Evolutionary conservation across 2,888 invertebrate species (phyloP).

Genomic region (Ligdia adustata): DNA sequence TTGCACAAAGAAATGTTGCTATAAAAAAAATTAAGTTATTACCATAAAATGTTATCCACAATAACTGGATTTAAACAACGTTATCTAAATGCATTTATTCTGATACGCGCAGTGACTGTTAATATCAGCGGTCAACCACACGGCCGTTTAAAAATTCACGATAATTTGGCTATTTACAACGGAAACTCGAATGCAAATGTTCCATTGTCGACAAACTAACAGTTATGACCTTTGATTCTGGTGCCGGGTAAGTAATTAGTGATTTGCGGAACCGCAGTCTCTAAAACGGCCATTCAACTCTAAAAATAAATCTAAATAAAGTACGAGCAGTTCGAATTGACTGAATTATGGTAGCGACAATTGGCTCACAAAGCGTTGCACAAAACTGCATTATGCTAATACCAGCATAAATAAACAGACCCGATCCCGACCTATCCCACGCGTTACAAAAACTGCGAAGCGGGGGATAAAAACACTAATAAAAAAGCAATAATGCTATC

Average conservation of each 20-base stretch:
- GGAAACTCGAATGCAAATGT: conserved; percentile 76
- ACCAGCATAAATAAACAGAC: conserved; percentile 73
- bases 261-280: conserved; percentile 57
- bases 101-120: conserved; percentile 27
- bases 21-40: too few species aligned
- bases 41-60: conserved; percentile 13
- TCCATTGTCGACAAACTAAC: conserved; percentile 67
- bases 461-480: conserved; percentile 76
- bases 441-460: conserved; percentile 76
- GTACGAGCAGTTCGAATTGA: conserved; percentile 41
- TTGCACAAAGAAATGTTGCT: too few species aligned
- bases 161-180: conserved; percentile 71
- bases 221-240: conserved; percentile 68
- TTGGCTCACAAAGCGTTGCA: conserved; percentile 62
- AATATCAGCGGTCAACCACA: conserved; percentile 65
- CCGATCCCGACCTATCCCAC: conserved; percentile 77
- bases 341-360: conserved; percentile 55
- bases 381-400: conserved; percentile 78
- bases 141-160: conserved; percentile 65
- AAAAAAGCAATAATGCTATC: conserved; percentile 83
- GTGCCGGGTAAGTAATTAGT: conserved; percentile 41
- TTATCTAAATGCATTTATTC: conserved; percentile 30
- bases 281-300: conserved; percentile 50
- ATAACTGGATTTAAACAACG: too few species aligned
- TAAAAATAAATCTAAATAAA: conserved; percentile 33